Evolutionary conservation across 2,113 vertebrate genomes (phyloP).

Genomic region (Ailuropoda melanoleuca): DNA sequence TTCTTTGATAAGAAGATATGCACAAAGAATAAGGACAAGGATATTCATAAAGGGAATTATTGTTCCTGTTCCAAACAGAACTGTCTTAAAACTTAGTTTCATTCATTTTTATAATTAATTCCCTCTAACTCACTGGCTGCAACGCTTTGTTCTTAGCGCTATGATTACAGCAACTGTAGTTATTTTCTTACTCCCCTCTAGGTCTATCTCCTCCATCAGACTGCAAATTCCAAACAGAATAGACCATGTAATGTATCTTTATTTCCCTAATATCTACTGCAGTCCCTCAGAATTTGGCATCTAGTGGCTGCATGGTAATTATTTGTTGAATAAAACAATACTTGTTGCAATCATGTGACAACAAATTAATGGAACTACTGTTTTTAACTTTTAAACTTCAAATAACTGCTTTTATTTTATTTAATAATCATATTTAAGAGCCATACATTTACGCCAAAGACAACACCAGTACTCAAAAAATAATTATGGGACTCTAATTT

Average conservation of each 20-base stretch:
- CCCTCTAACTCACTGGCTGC: background rate
- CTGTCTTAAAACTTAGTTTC: background rate
- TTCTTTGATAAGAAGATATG: background rate
- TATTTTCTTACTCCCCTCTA: background rate
- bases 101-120: background rate
- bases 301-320: background rate
- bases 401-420: background rate
- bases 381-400: background rate
- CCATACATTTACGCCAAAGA: background rate
- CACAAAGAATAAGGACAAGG: background rate
- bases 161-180: background rate
- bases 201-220: background rate
- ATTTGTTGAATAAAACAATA: background rate
- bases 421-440: background rate
- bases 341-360: background rate
- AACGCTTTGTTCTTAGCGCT: background rate
- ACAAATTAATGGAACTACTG: background rate
- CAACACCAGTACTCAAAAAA: background rate
- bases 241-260: background rate
- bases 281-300: background rate
- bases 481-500: background rate
- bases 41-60: background rate
- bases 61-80: background rate
- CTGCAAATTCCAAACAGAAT: background rate
- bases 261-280: background rate